A percentile compares a stretch with the other conserved stretches of the same genome.
phyloP scores from a whole-genome alignment of 2,797 vertebrate genomes.

The Emydoidea blandingii region DNA sequence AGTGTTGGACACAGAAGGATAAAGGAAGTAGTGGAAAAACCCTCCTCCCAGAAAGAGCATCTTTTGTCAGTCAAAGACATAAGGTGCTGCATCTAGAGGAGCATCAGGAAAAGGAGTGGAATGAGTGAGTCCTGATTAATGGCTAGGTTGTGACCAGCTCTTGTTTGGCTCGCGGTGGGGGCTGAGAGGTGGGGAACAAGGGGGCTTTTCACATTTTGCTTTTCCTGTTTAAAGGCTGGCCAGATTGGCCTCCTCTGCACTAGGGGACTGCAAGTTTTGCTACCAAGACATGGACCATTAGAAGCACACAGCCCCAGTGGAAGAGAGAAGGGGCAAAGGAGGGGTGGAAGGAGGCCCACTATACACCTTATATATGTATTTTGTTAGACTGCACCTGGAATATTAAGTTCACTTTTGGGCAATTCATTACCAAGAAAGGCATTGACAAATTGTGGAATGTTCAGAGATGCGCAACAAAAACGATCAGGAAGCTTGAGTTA shows the following conservation, averaged over 20 bases:
- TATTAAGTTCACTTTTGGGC: too few relatives aligned
- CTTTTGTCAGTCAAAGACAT: not conserved
- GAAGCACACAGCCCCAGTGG: not conserved
- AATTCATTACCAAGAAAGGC: too few relatives aligned
- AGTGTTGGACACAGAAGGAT: not conserved
- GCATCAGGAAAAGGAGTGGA: not conserved
- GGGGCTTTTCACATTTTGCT: not conserved
- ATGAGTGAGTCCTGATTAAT: not conserved
- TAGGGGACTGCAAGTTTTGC: not conserved
- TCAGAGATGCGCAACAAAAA: too few relatives aligned
- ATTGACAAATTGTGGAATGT: too few relatives aligned
- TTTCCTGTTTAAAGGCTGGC: not conserved
- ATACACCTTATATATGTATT: too few relatives aligned
- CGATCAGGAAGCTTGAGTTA: not conserved
- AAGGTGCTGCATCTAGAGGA: not conserved
- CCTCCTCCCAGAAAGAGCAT: not conserved
- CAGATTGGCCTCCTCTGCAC: not conserved
- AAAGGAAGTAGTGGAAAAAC: not conserved
- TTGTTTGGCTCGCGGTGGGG: not conserved
- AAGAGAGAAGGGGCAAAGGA: not conserved
- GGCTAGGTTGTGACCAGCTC: not conserved
- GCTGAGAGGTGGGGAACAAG: too few relatives aligned
- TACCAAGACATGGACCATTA: not conserved
- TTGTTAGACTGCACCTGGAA: too few relatives aligned
- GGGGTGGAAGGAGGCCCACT: too few relatives aligned